Conservation (phyloP, 2,113 vertebrate genomes). For the Xenopus tropicalis region DNA sequence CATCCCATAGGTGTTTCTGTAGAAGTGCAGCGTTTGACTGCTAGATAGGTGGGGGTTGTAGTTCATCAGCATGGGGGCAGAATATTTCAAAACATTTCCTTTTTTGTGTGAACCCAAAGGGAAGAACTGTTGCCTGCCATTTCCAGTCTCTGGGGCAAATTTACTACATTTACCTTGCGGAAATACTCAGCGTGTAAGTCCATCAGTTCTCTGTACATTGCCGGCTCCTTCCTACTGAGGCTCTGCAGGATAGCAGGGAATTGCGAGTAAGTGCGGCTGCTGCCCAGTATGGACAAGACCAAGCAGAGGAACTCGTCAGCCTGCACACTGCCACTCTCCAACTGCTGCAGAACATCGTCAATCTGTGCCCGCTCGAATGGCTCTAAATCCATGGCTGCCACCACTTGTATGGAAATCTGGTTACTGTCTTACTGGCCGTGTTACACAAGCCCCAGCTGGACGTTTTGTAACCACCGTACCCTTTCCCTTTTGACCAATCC, state of each 20-base stretch:
- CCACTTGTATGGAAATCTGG: no score
- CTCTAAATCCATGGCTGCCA: not conserved
- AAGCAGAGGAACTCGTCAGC: slow-evolving; percentile 3
- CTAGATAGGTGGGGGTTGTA: no score
- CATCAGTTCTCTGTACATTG: not conserved
- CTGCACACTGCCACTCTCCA: not conserved
- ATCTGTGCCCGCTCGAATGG: not conserved
- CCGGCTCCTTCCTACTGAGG: not conserved
- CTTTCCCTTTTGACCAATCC: no score
- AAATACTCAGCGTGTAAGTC: not conserved
- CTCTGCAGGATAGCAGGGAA: not conserved
- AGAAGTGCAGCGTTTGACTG: no score
- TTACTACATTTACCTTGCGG: not conserved
- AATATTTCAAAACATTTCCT: no score
- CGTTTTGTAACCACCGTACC: no score
- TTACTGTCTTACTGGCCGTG: no score
- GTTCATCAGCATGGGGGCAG: no score
- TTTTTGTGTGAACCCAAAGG: no score
- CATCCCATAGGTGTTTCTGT: no score
- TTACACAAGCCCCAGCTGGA: no score
- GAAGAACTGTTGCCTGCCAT: no score
- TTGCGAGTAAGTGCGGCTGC: not conserved
- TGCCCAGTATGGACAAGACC: slow-evolving; percentile 25
- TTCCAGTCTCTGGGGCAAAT: not conserved
- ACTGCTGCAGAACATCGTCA: not conserved